Conservation (phyloP, 30 jellyfish, hydroid and myxozoan genomes). For the Kudoa iwatai region DNA sequence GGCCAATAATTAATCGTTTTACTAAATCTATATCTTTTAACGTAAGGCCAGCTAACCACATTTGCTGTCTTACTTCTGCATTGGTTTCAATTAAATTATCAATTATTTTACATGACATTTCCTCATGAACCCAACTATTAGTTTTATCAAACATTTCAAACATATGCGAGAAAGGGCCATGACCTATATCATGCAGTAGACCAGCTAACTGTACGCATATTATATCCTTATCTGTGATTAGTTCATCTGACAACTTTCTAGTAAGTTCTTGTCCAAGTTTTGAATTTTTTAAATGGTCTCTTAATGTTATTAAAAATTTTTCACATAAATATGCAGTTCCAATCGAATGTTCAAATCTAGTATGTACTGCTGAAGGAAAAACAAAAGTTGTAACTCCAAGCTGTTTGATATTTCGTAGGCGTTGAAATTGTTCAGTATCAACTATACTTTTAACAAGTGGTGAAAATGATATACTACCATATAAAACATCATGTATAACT, state of each 20-base stretch:
- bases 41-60: constrained; percentile 3
- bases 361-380: constrained; percentile 21
- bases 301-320: constrained; percentile 3
- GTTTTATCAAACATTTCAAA: constrained; percentile 8
- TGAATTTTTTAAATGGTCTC: constrained; percentile 1
- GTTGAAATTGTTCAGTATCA: constrained; percentile 69
- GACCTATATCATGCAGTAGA: constrained; percentile 69
- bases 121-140: constrained; percentile 23
- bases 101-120: constrained; percentile 27
- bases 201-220: constrained; percentile 69
- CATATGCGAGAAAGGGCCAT: constrained; percentile 45
- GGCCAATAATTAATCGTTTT: constrained; percentile 19
- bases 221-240: constrained; percentile 16
- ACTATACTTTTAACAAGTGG: constrained; percentile 7
- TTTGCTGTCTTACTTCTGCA: constrained; percentile 3
- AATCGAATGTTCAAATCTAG: constrained; percentile 28
- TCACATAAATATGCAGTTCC: constrained; percentile 24
- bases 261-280: too few relatives aligned
- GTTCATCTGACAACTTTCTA: too few relatives aligned
- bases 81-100: constrained; percentile 15
- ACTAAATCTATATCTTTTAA: constrained; percentile 7
- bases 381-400: constrained; percentile 33
- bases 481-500: too few relatives aligned
- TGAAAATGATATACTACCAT: too few relatives aligned
- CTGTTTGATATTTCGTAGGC: constrained; percentile 55